A percentile compares a stretch with the other conserved stretches of the same genome.
Evolutionary conservation across 2,888 invertebrate genomes (phyloP).

Genomic region (Acanthococcus lagerstroemiae): DNA sequence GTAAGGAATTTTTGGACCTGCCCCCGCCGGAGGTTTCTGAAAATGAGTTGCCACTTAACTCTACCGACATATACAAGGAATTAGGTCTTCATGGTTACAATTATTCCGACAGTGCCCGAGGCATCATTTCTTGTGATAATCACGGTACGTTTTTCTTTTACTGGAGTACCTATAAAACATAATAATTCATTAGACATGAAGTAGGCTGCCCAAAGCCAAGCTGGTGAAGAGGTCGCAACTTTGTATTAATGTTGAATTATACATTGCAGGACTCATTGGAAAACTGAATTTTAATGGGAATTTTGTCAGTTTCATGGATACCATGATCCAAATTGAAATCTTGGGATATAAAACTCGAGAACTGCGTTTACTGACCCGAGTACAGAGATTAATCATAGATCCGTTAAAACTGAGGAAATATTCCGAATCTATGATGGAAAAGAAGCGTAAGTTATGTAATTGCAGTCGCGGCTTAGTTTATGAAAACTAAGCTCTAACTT

Average conservation of each 20-base stretch:
- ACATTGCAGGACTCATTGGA: slow-evolving; percentile 50
- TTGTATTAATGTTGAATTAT: no score
- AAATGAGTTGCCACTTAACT: slow-evolving; percentile 48
- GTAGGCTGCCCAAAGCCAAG: no score
- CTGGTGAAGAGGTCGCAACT: no score
- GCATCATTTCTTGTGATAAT: slow-evolving; percentile 64
- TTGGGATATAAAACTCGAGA: slow-evolving; percentile 64
- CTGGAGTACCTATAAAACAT: no score
- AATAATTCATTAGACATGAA: no score
- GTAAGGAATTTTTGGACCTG: slow-evolving; percentile 53
- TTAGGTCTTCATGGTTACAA: slow-evolving; percentile 77
- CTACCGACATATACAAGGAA: slow-evolving; percentile 75
- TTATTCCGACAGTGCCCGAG: slow-evolving; percentile 70
- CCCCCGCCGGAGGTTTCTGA: slow-evolving; percentile 43
- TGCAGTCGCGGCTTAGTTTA: no score
- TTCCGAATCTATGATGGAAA: slow-evolving; percentile 40
- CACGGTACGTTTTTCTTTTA: no score
- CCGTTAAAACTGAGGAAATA: slow-evolving; percentile 55
- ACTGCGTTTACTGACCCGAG: slow-evolving; percentile 78
- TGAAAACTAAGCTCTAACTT: no score
- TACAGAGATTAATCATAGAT: slow-evolving; percentile 71
- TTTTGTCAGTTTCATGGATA: slow-evolving; percentile 93
- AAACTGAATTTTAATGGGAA: slow-evolving; percentile 75
- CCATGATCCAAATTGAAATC: slow-evolving; percentile 88
- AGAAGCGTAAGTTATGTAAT: slow-evolving; percentile 40